Percentiles rank a stretch among this genome's conserved stretches.
These are phyloP conservation scores for Gymnosoma rotundatum DNA, from an alignment of 2,888 invertebrate species.

Conservation along the genomic window DNA sequence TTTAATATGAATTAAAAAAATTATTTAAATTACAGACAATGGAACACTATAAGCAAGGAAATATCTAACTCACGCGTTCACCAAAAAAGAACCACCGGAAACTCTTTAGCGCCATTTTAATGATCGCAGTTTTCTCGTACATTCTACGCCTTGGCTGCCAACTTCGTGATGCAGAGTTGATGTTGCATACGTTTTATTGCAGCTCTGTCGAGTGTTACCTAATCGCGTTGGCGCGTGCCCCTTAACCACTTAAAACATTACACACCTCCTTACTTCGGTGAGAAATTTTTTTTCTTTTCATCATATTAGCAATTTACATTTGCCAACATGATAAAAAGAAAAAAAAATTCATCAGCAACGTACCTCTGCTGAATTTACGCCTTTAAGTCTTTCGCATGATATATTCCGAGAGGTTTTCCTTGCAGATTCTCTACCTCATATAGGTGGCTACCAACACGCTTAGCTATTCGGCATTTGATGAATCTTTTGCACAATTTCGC, in stretches of 20 bases:
- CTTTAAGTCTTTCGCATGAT: neutral
- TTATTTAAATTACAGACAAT: constrained; percentile 55
- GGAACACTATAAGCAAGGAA: constrained; percentile 59
- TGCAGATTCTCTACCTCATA: neutral
- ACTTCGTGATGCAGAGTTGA: too few species aligned
- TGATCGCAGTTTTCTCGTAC: too few species aligned
- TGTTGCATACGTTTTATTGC: too few species aligned
- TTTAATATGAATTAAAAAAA: constrained; percentile 1
- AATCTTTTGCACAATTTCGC: neutral
- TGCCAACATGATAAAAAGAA: neutral
- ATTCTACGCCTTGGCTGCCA: too few species aligned
- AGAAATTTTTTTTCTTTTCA: neutral
- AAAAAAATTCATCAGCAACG: neutral
- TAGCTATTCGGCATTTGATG: neutral
- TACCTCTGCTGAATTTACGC: neutral
- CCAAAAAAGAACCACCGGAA: too few species aligned
- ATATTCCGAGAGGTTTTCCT: neutral
- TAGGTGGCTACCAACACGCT: neutral
- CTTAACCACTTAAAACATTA: too few species aligned
- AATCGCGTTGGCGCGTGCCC: too few species aligned
- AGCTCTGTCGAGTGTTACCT: too few species aligned
- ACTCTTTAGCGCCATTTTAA: too few species aligned
- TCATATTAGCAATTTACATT: neutral
- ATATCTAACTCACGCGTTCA: neutral
- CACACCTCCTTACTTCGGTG: too few species aligned